Percentiles rank a stretch among this genome's conserved stretches.
These are phyloP conservation scores for Nautilus pompilius DNA, from an alignment of 1,140 invertebrate genomes.

Conservation along the genomic window DNA sequence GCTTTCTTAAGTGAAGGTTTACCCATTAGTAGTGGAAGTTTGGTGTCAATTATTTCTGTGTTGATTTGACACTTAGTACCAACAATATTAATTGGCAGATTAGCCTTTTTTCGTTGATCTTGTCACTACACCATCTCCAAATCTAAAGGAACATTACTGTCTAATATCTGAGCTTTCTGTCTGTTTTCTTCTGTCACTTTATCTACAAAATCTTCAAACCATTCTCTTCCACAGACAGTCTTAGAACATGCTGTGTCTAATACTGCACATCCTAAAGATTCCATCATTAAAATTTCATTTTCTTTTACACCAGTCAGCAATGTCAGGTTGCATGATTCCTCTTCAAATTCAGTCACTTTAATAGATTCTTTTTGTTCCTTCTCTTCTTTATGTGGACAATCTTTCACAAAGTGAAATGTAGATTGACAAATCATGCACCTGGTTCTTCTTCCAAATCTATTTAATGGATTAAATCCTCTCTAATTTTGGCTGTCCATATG, in stretches of 20 bases:
- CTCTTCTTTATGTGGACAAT: constrained; percentile 7
- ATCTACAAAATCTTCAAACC: constrained; percentile 10
- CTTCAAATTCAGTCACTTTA: not conserved
- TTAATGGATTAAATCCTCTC: not conserved
- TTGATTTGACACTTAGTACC: constrained; percentile 15
- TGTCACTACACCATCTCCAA: constrained; percentile 18
- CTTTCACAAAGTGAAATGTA: constrained; percentile 2
- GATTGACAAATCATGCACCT: constrained; percentile 2
- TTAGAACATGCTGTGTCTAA: constrained; percentile 6
- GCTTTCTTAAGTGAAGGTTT: constrained; percentile 15
- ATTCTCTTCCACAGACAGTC: constrained; percentile 9
- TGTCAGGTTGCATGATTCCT: not conserved
- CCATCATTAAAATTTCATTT: not conserved
- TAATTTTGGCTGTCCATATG: not conserved
- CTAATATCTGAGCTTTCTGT: not conserved
- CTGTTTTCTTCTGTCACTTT: not conserved
- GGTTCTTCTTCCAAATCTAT: constrained; percentile 2
- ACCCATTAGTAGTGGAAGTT: constrained; percentile 20
- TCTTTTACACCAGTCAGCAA: not conserved
- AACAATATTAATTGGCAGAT: constrained; percentile 17
- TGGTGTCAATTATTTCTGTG: constrained; percentile 14
- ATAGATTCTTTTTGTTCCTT: not conserved
- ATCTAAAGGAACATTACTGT: constrained; percentile 12
- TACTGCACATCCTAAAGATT: not conserved
- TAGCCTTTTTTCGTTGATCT: constrained; percentile 13